Evolutionary conservation across 2,888 invertebrate species (phyloP).

Genomic region (Caenorhabditis sp.): DNA sequence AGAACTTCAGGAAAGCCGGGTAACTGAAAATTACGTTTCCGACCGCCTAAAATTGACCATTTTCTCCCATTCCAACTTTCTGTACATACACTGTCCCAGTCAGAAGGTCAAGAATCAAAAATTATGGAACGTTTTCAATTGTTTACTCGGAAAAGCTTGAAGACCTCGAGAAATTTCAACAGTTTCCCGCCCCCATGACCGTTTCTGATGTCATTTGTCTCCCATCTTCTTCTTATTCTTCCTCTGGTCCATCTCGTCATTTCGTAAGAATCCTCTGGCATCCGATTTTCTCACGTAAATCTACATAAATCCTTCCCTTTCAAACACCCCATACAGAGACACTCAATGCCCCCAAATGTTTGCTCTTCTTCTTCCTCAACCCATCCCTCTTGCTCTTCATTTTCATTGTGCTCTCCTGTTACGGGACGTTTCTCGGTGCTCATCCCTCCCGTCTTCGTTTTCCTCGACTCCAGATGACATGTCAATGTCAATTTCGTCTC

Average conservation of each 20-base stretch:
- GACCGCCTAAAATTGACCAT: too few relatives aligned
- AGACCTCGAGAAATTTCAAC: too few relatives aligned
- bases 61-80: too few relatives aligned
- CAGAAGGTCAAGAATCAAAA: too few relatives aligned
- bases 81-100: too few relatives aligned
- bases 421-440: constrained; percentile 42
- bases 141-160: too few relatives aligned
- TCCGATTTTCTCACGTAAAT: constrained; percentile 57
- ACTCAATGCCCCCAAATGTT: constrained; percentile 50
- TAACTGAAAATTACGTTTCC: too few relatives aligned
- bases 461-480: constrained; percentile 52
- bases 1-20: too few relatives aligned
- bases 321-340: constrained; percentile 13
- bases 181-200: too few relatives aligned
- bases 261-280: constrained; percentile 14
- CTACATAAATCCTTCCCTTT: constrained; percentile 46
- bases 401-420: constrained; percentile 64
- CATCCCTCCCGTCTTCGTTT: constrained; percentile 7
- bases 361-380: constrained; percentile 37
- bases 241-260: neutral
- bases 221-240: neutral
- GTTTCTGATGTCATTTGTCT: neutral
- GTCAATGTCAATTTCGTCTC: constrained; percentile 53
- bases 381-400: constrained; percentile 25
- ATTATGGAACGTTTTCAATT: too few relatives aligned